Base-by-base conservation (phyloP, 2,888 invertebrate genomes). In the Drosophila atripex region DNA sequence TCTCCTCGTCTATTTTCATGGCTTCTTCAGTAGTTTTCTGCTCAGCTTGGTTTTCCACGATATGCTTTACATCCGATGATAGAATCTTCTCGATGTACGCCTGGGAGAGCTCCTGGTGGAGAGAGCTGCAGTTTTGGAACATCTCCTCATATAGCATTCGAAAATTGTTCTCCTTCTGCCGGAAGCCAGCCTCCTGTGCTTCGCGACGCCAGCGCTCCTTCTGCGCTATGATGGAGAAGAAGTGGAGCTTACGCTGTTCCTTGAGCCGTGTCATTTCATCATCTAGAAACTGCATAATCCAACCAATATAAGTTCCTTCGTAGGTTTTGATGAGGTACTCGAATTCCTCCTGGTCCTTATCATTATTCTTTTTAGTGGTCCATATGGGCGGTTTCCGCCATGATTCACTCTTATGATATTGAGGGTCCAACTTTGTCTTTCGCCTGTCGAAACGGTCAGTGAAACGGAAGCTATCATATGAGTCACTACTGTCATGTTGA, bases 171-270 rank as follows among this genome's bases (percentile, higher is more conserved):
- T 97, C 97, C 50, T 93, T 93, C 90, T 97, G 96, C 21, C 96
- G 92, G 49, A 94, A 92, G 0, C 97, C 96, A 3, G 95, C 95
- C 90, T 97, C 97, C 7, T 94, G 94, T 0, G 97, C 96, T 89
- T 97, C 97, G 0, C 96, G 93, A 87, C 94, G 94, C 73, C 94
- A 92, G 71, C 96, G 93, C 80, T 96, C 95, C 30, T 95, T 93
- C 84, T 97, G 96, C 0, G 96, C 96, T 39, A 97, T 91, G 76
- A 97, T 92, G 18, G 95, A 94, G 88, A 95, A 94, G 0, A 96
- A 96, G 80, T 97, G 97, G 14, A 95, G 94, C 64, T 94, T 93
- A 7, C 96, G 93, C 89, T 97, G 97, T 78, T 96, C 95, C 73
- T 95, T 93, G 1, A 97, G 91, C 11, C 96, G 93, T 9, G 94